These are phyloP conservation scores for Potorous gilbertii DNA, from an alignment of 2,797 vertebrate genomes.

Conservation along the genomic window DNA sequence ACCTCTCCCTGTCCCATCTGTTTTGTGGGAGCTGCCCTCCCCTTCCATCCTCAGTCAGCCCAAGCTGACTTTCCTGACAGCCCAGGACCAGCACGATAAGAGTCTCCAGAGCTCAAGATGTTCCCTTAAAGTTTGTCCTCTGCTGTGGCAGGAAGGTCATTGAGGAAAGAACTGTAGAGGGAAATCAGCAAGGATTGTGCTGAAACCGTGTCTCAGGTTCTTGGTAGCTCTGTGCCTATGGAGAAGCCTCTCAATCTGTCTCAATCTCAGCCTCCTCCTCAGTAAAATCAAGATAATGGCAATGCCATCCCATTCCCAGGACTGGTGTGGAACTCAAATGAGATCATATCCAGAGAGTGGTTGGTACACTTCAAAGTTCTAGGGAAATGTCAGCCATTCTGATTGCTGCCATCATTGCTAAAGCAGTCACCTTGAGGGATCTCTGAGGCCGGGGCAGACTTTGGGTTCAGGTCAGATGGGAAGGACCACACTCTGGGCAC, in stretches of 20 bases:
- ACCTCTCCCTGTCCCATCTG: constrained; percentile 55
- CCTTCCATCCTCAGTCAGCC: constrained; percentile 63
- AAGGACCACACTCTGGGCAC: constrained; percentile 76
- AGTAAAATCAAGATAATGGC: background rate
- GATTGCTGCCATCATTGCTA: background rate
- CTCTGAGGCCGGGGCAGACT: constrained; percentile 53
- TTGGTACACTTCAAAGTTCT: too few species aligned
- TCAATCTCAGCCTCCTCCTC: background rate
- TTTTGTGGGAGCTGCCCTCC: background rate
- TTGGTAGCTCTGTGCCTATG: background rate
- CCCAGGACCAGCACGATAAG: background rate
- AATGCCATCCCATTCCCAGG: background rate
- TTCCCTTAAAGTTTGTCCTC: background rate
- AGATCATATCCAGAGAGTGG: background rate
- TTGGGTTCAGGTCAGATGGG: constrained; percentile 70
- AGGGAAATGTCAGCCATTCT: background rate
- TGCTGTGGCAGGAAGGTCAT: background rate
- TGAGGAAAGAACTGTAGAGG: background rate
- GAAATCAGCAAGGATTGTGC: background rate
- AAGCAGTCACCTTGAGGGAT: accelerated
- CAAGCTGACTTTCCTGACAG: background rate
- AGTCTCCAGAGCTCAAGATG: background rate
- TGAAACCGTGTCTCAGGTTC: background rate
- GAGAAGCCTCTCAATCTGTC: background rate
- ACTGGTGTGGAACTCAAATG: background rate